phyloP scores from a whole-genome alignment of 2,888 invertebrate genomes.

The Rhogogaster chlorosoma region DNA sequence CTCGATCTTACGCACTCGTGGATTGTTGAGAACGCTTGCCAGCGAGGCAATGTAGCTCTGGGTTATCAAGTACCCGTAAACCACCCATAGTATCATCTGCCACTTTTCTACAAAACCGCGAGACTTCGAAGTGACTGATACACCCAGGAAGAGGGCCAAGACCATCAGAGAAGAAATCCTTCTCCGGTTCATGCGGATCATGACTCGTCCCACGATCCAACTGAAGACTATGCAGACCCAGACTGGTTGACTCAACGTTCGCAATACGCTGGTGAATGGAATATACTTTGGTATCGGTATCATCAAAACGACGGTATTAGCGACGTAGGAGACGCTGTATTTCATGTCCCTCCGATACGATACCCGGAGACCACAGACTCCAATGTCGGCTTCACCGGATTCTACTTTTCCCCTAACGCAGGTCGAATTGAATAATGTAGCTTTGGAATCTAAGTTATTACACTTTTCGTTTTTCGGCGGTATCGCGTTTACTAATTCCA shows the following conservation, averaged over 20 bases:
- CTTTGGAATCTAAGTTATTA: not conserved
- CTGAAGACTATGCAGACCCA: not conserved
- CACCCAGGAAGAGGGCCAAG: not conserved
- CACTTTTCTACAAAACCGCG: not conserved
- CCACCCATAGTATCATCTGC: constrained; percentile 7
- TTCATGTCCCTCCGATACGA: not conserved
- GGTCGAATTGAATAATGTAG: not conserved
- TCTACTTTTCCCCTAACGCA: not conserved
- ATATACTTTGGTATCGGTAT: constrained; percentile 11
- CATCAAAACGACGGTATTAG: not conserved
- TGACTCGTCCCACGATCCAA: not conserved
- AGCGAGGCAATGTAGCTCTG: constrained; percentile 31
- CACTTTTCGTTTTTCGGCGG: not conserved
- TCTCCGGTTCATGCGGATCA: not conserved
- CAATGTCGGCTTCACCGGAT: constrained; percentile 1
- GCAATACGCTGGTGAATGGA: not conserved
- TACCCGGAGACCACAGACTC: not conserved
- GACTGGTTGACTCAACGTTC: not conserved
- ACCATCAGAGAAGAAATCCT: not conserved
- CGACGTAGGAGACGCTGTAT: not conserved
- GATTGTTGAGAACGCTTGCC: constrained; percentile 35
- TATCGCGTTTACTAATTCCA: not conserved
- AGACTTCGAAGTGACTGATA: not conserved
- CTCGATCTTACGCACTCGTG: not conserved
- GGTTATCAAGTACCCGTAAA: constrained; percentile 1